These are phyloP conservation scores for Lipotes vexillifer DNA, from an alignment of 2,113 vertebrate genomes.

Conservation along the genomic window DNA sequence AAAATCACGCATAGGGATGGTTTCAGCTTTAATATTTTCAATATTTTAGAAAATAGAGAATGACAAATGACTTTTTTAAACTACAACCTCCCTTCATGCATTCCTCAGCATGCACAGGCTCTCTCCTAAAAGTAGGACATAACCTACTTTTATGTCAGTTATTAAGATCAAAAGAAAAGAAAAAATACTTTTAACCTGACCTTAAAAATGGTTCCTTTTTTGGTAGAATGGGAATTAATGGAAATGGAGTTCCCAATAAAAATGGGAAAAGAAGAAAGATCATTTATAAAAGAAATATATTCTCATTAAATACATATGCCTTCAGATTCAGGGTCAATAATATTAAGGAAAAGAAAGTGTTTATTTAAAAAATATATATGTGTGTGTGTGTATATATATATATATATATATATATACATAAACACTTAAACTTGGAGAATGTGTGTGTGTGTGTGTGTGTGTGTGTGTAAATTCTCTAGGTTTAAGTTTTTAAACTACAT, in stretches of 20 bases:
- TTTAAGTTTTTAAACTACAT: neutral
- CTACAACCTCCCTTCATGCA: neutral
- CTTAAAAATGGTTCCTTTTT: slow-evolving; percentile 46
- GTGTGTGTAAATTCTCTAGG: neutral
- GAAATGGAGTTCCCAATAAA: neutral
- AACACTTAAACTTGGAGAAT: neutral
- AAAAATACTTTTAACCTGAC: slow-evolving; percentile 40
- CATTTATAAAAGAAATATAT: neutral
- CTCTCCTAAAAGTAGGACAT: slow-evolving; percentile 50
- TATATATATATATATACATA: neutral
- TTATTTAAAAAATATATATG: neutral
- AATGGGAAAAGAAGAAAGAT: neutral
- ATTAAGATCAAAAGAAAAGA: slow-evolving; percentile 24
- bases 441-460: neutral
- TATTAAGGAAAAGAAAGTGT: neutral
- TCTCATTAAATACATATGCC: neutral
- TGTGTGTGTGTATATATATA: neutral
- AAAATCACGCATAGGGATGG: neutral
- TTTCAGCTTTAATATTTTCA: neutral
- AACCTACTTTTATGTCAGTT: slow-evolving; percentile 61
- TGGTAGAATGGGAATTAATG: neutral
- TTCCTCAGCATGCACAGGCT: neutral
- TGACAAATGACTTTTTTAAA: neutral
- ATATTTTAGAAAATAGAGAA: neutral
- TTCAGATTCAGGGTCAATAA: neutral